phyloP scores from a whole-genome alignment of 1,140 invertebrate species.

The Amyelois transitella region DNA sequence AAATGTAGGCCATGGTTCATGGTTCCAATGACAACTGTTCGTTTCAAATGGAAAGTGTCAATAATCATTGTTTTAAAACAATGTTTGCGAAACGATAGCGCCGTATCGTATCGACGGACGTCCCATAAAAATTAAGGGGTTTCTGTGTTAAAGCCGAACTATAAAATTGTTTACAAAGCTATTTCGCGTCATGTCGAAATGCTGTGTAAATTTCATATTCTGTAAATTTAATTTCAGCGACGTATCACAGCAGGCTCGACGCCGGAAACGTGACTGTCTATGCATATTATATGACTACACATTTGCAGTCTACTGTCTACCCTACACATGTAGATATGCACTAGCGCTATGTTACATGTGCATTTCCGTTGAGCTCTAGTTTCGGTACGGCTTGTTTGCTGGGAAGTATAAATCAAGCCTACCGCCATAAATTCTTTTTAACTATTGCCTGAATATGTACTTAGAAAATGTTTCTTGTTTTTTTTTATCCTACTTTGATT shows the following conservation, averaged over 20 bases:
- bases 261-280: slow-evolving; percentile 1
- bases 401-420: slow-evolving; percentile 20
- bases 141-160: background rate
- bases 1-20: too few relatives aligned
- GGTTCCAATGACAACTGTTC: background rate
- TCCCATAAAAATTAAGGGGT: background rate
- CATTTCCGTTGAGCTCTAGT: slow-evolving; percentile 30
- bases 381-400: slow-evolving; percentile 20
- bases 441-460: background rate
- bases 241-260: slow-evolving; percentile 7
- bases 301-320: background rate
- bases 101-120: background rate
- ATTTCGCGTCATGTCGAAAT: background rate
- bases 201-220: background rate
- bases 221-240: slow-evolving; percentile 7
- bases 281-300: background rate
- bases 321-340: background rate
- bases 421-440: background rate
- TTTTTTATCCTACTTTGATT: too few relatives aligned
- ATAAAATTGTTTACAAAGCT: background rate
- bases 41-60: background rate
- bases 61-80: background rate
- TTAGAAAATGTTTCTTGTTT: too few relatives aligned
- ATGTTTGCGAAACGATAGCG: background rate
- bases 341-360: slow-evolving; percentile 6